These are phyloP conservation scores for Onchidella celtica DNA, from an alignment of 2,888 invertebrate species.

Conservation along the genomic window DNA sequence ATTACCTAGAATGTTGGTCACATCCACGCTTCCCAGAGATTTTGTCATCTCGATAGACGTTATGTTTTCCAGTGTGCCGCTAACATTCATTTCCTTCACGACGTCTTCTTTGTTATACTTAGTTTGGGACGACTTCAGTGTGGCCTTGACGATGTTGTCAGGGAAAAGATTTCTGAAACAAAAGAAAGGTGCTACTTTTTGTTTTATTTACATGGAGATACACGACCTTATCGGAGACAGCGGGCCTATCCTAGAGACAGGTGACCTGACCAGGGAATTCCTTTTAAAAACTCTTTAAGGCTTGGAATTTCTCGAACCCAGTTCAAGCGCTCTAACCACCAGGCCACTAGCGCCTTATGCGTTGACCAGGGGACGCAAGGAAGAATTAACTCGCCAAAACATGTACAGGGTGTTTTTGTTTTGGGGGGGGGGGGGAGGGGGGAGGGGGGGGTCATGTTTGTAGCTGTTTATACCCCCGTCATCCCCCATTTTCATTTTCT, in stretches of 20 bases:
- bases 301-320: too few relatives aligned
- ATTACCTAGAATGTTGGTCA: constrained; percentile 82
- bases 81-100: constrained; percentile 50
- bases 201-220: neutral
- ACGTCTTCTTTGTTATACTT: constrained; percentile 51
- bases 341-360: too few relatives aligned
- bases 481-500: too few relatives aligned
- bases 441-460: too few relatives aligned
- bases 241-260: neutral
- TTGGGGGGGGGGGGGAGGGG: too few relatives aligned
- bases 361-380: too few relatives aligned
- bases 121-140: constrained; percentile 63
- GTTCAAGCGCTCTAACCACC: too few relatives aligned
- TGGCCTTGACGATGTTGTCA: constrained; percentile 70
- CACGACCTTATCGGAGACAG: neutral
- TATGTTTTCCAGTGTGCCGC: constrained; percentile 39
- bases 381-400: too few relatives aligned
- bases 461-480: too few relatives aligned
- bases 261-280: neutral
- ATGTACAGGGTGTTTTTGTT: too few relatives aligned
- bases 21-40: constrained; percentile 80
- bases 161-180: constrained; percentile 72
- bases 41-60: constrained; percentile 43
- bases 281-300: too few relatives aligned
- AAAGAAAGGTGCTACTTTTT: neutral